phyloP scores from a whole-genome alignment of 2,797 vertebrate species.

The Esox lucius region DNA sequence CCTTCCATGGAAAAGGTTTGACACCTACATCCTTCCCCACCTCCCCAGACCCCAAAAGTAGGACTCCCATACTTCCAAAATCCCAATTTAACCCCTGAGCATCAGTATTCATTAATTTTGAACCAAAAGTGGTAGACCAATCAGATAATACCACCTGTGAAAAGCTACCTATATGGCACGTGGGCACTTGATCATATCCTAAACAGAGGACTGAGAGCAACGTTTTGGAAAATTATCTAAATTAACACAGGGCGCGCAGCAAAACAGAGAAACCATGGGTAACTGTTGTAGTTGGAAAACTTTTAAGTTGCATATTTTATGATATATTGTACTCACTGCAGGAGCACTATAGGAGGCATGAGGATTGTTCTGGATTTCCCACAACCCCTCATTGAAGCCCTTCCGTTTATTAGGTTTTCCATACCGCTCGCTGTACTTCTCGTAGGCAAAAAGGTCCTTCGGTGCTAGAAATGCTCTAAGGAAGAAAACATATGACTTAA shows the following conservation, averaged over 20 bases:
- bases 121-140: background rate
- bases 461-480: constrained; percentile 91
- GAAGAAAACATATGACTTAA: constrained; percentile 11
- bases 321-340: constrained; percentile 77
- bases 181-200: background rate
- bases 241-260: background rate
- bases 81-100: background rate
- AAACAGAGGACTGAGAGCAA: too few relatives aligned
- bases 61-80: too few relatives aligned
- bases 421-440: constrained; percentile 93
- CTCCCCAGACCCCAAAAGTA: too few relatives aligned
- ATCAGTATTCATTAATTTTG: background rate
- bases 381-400: constrained; percentile 98
- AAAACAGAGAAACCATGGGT: background rate
- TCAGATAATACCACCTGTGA: background rate
- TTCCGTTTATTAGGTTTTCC: constrained; percentile 98
- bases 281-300: background rate
- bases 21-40: too few relatives aligned
- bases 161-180: background rate
- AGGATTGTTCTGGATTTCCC: constrained; percentile 99
- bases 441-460: constrained; percentile 95
- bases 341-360: constrained; percentile 93
- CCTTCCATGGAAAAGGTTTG: too few relatives aligned
- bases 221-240: background rate
- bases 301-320: background rate